Base-by-base conservation (phyloP, 2,888 invertebrate genomes). In the Ophion ventricosus region DNA sequence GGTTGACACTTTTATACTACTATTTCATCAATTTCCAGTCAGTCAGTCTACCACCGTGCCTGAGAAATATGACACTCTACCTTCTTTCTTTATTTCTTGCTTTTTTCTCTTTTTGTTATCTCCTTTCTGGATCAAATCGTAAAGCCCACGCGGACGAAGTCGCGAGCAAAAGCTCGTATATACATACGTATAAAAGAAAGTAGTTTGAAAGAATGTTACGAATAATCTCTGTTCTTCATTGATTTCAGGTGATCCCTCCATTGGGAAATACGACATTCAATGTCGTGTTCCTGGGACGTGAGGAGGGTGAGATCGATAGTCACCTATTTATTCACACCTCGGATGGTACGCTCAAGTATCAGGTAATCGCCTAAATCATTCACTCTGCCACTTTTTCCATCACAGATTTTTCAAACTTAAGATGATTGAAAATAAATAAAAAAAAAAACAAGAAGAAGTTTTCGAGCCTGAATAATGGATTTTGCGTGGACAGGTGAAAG, bases 291-390 rank as follows among this genome's bases (percentile, higher is more conserved):
- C 95, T 99, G 90, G 98, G 99, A 54, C 95, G 99, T 91, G 97
- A 97, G 94, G 97, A 98, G 94, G 99, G 98, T 85, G 96, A 95
- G 91, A 96, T 97, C 87, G 96, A 97, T 93, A 97, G 98, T 93
- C 96, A 96, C 92, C 95, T 99, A 91, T 97, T 97, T 94, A 97
- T 99, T 92, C 98, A 99, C 94, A 99, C 99, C 56, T 98, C 98
- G 84, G 96, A 97, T 93, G 99, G 99, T 87, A 96, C 97, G 89
- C 96, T 98, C 93, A 97, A 97, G 93, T 98, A 98, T 93, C 95
- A 96, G 91, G 98, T 97, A 93, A 93, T 92, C 40, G 40, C 2
- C 11, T 17, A 2, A 23, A 43, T 43, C 25, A 1, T 66, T 43
- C 17, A 7, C 2, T 17, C 17, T 4, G 17, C 43, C 17, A 17